phyloP scores from a whole-genome alignment of 1,140 invertebrate species.

The Drosophila repletoides region DNA sequence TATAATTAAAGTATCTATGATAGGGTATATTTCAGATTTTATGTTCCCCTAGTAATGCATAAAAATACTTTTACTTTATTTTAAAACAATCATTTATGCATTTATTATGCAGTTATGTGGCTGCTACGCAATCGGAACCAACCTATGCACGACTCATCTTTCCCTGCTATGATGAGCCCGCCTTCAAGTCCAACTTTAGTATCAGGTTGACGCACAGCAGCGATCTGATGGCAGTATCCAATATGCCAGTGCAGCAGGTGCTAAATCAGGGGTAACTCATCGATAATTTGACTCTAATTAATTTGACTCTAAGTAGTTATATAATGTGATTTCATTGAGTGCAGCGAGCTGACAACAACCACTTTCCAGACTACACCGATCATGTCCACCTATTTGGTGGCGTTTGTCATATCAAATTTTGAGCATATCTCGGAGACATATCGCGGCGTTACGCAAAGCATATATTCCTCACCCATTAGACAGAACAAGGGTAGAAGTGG shows the following conservation, averaged over 20 bases:
- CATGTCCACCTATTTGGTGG: slow-evolving; percentile 90
- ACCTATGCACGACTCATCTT: slow-evolving; percentile 91
- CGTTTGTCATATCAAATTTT: slow-evolving; percentile 89
- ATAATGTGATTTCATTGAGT: slow-evolving; percentile 10
- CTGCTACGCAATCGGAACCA: slow-evolving; percentile 91
- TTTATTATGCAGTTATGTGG: slow-evolving; percentile 85
- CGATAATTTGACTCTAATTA: background rate
- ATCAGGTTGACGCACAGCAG: slow-evolving; percentile 84
- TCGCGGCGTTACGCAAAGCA: slow-evolving; percentile 82
- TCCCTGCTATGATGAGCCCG: slow-evolving; percentile 95
- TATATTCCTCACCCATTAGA: slow-evolving; percentile 87
- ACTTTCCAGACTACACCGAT: slow-evolving; percentile 84
- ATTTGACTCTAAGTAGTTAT: background rate
- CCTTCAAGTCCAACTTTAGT: slow-evolving; percentile 88
- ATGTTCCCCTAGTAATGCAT: no score
- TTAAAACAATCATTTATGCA: background rate
- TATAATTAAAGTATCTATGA: no score
- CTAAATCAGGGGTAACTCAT: slow-evolving; percentile 38
- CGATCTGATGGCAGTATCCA: slow-evolving; percentile 84
- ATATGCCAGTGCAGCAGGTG: slow-evolving; percentile 83
- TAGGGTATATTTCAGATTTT: no score
- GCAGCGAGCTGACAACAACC: slow-evolving; percentile 63
- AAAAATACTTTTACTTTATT: background rate
- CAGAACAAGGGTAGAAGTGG: slow-evolving; percentile 84
- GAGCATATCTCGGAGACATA: slow-evolving; percentile 63